Evolutionary conservation across 2,888 invertebrate genomes (phyloP), one percentile per base, ranked within the genome.

Genomic region (Drosophila colorata): DNA sequence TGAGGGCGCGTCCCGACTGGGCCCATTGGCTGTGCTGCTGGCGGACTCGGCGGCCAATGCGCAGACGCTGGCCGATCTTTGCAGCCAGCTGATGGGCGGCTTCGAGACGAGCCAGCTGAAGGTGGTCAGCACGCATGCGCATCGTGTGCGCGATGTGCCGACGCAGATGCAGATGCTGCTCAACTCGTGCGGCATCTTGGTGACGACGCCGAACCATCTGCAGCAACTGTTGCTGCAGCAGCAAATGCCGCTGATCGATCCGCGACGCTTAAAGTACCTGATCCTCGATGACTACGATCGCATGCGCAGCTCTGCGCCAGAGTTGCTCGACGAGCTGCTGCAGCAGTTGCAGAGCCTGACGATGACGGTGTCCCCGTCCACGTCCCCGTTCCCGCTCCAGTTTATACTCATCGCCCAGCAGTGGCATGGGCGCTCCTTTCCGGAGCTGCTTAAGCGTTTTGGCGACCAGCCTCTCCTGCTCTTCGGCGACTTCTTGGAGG

Each of bases 221-320:
- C n/a, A 47, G 4, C 25, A 25, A 0, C 14, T 84, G 4, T 3
- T 83, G 20, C 35, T 85, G 20, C 33, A 9, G 8, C 9, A 25
- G 4, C 46, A 28, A 0, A 2, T 79, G 6, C 3, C 16, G 0
- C 31, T 76, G 2, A 37, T 88, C 7, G 55, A 70, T 35, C 6
- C 44, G 0, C 20, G 14, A 0, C 68, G 67, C 2, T 25, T 87
- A 7, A 48, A 64, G 20, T 63, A 53, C 6, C 18, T 88, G 0
- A n/a, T 87, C 2, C 1, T 88, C 0, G 84, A 88, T 49, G 84
- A 85, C 25, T 76, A 69, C 11, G 85, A 88, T 60, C 52, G 69
- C 1, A 56, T 87, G 48, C 31, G 38, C 1, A 11, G 18, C 9
- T 1, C 33, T 0, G 18, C 3, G 2, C 40, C 69, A 0, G n/a